Evolutionary conservation across 2,113 vertebrate species (phyloP).

Genomic region (Hippolais icterina): DNA sequence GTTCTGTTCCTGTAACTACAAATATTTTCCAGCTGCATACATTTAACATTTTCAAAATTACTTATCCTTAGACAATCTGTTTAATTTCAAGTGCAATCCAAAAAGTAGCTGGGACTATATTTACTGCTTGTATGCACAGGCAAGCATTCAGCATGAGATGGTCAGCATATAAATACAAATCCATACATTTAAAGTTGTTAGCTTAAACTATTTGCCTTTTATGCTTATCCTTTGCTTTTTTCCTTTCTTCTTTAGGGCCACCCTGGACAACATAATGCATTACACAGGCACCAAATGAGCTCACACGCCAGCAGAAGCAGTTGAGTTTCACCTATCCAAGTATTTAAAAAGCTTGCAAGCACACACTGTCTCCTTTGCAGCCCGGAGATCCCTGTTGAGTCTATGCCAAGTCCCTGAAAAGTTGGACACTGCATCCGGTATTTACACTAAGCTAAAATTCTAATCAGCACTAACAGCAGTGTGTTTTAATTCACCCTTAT

Average conservation of each 20-base stretch:
- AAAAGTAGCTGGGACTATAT: background rate
- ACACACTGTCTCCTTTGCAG: conserved; percentile 75
- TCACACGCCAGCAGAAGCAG: conserved; percentile 47
- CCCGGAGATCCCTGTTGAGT: conserved; percentile 79
- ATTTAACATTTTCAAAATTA: conserved; percentile 18
- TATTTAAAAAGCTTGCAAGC: conserved; percentile 73
- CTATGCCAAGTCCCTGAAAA: conserved; percentile 82
- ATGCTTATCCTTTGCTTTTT: background rate
- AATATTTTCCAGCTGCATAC: conserved; percentile 30
- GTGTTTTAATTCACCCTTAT: conserved; percentile 85
- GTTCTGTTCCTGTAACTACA: background rate
- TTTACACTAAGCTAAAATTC: conserved; percentile 83
- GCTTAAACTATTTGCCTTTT: background rate
- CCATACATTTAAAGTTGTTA: background rate
- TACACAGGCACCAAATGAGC: conserved; percentile 48
- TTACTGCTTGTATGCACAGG: background rate
- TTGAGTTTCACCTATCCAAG: conserved; percentile 72
- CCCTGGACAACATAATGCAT: conserved; percentile 40
- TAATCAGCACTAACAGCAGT: conserved; percentile 81
- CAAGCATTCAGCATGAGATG: background rate
- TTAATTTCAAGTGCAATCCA: conserved; percentile 17
- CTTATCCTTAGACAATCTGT: background rate
- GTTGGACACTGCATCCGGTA: conserved; percentile 87
- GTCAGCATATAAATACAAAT: conserved; percentile 1
- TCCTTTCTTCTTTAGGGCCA: background rate